A percentile compares a stretch with the other conserved stretches of the same genome.
Conservation (phyloP, 2,888 invertebrate species). For the Cylloceria caligata region DNA sequence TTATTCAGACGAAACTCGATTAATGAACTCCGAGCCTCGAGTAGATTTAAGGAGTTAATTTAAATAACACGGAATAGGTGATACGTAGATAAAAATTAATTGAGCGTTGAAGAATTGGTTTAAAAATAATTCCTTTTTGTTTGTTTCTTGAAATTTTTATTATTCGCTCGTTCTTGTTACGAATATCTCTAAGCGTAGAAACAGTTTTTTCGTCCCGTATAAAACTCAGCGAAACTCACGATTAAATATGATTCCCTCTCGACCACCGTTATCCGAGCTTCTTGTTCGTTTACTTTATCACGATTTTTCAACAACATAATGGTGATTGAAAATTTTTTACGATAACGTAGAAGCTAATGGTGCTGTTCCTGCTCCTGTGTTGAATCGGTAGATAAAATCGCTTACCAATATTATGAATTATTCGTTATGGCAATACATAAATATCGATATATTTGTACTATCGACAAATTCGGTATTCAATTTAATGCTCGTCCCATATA, state of each 20-base stretch:
- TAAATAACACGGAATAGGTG: background rate
- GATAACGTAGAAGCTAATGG: background rate
- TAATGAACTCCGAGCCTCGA: background rate
- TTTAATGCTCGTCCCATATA: background rate
- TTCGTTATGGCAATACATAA: background rate
- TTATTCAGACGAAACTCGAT: background rate
- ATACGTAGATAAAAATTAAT: background rate
- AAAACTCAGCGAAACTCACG: background rate
- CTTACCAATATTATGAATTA: too few relatives aligned
- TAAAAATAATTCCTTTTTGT: too few relatives aligned
- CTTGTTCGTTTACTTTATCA: background rate
- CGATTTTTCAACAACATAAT: slow-evolving; percentile 5
- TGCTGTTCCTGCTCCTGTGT: background rate
- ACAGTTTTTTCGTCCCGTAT: background rate
- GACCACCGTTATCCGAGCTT: slow-evolving; percentile 3
- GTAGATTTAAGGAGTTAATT: background rate
- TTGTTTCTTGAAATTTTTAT: too few relatives aligned
- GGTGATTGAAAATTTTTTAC: background rate
- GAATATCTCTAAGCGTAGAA: too few relatives aligned
- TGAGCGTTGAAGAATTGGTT: background rate
- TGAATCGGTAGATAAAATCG: too few relatives aligned
- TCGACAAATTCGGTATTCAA: too few relatives aligned
- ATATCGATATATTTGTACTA: too few relatives aligned
- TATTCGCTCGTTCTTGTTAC: too few relatives aligned
- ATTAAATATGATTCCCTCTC: background rate